Conservation (phyloP, 2,888 invertebrate species). For the Bombyx huttoni region DNA sequence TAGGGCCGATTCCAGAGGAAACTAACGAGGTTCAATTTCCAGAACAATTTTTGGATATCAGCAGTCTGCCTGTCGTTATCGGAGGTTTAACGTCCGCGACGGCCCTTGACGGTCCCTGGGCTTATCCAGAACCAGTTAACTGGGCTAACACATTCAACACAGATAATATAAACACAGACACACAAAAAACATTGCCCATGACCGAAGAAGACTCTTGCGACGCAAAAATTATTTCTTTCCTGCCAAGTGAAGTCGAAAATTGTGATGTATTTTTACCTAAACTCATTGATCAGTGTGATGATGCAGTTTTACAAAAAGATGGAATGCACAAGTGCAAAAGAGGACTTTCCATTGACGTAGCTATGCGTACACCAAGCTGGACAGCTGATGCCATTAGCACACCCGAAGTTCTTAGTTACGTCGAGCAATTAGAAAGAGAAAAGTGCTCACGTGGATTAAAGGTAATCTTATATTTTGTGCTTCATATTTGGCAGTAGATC, state of each 20-base stretch:
- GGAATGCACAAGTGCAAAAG: constrained; percentile 16
- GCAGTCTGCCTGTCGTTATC: constrained; percentile 50
- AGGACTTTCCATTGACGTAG: constrained; percentile 41
- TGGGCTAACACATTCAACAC: constrained; percentile 32
- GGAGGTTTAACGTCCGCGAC: constrained; percentile 41
- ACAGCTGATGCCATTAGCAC: constrained; percentile 46
- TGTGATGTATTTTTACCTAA: constrained; percentile 43
- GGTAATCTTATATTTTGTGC: constrained; percentile 22
- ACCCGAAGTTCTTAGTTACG: constrained; percentile 55
- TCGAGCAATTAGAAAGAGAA: constrained; percentile 60
- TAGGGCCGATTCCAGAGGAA: constrained; percentile 21
- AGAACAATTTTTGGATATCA: constrained; percentile 49
- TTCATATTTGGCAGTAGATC: too few relatives aligned
- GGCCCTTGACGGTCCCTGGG: constrained; percentile 33
- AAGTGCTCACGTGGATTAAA: constrained; percentile 26
- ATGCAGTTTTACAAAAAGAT: constrained; percentile 12
- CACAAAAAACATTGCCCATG: constrained; percentile 46
- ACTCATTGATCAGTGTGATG: constrained; percentile 21
- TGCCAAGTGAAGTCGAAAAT: constrained; percentile 49
- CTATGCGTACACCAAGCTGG: constrained; percentile 28
- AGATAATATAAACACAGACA: constrained; percentile 25
- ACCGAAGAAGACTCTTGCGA: constrained; percentile 57
- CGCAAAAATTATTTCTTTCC: constrained; percentile 42
- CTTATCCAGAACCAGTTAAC: constrained; percentile 22
- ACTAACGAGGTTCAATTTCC: constrained; percentile 29